A percentile compares a stretch with the other conserved stretches of the same genome.
These are phyloP conservation scores for Sciaenops ocellatus DNA, from an alignment of 2,797 vertebrate species.

Conservation along the genomic window DNA sequence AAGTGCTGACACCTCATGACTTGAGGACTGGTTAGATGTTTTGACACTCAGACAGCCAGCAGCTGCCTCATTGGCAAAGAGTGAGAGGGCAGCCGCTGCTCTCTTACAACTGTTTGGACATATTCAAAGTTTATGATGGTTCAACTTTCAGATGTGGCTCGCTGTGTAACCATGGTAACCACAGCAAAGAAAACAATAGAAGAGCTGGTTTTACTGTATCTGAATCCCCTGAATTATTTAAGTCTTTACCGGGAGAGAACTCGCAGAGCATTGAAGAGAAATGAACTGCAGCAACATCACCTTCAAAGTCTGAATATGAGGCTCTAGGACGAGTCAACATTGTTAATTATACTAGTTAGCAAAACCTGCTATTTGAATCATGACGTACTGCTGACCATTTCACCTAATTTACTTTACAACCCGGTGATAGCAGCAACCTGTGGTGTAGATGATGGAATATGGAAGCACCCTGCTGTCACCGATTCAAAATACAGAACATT, in stretches of 20 bases:
- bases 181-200: neutral
- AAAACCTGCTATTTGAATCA: neutral
- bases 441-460: too few relatives aligned
- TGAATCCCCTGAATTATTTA: neutral
- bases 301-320: neutral
- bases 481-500: too few relatives aligned
- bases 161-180: neutral
- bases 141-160: neutral
- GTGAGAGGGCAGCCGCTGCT: neutral
- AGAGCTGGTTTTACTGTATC: neutral
- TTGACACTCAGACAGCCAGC: neutral
- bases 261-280: neutral
- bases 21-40: neutral
- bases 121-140: neutral
- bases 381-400: neutral
- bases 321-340: neutral
- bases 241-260: neutral
- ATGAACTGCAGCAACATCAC: neutral
- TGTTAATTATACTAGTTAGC: neutral
- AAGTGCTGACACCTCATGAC: neutral
- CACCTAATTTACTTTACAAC: neutral
- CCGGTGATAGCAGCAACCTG: too few relatives aligned
- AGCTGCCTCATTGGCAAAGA: neutral
- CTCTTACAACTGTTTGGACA: neutral
- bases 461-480: too few relatives aligned